Evolutionary conservation across 30 jellyfish, hydroid and myxozoan genomes (phyloP).

Genomic region (Aurelia sp.): DNA sequence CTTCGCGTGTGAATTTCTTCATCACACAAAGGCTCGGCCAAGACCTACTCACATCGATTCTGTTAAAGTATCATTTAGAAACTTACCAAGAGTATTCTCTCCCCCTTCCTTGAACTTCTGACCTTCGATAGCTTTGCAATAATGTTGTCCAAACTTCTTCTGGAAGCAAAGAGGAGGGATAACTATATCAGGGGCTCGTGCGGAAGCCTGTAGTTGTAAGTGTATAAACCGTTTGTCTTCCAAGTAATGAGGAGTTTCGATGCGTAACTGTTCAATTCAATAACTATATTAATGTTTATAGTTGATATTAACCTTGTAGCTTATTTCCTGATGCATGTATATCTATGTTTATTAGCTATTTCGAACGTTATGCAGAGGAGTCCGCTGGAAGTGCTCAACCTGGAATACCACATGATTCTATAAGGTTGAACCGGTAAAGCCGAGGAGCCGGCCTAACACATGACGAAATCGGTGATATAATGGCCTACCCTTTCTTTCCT

Average conservation of each 20-base stretch:
- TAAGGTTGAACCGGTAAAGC: constrained; percentile 28
- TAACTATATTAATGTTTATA: neutral
- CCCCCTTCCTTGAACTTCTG: constrained; percentile 59
- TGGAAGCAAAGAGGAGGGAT: constrained; percentile 1
- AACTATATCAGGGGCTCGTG: constrained; percentile 4
- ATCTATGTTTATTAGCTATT: too few species aligned
- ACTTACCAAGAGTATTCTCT: constrained; percentile 86
- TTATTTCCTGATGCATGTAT: too few species aligned
- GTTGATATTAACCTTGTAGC: too few species aligned
- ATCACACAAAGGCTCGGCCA: constrained; percentile 33
- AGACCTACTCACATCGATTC: neutral
- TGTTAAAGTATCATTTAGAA: neutral
- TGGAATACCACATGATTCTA: constrained; percentile 15
- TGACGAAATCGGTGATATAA: neutral
- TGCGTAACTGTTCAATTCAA: constrained; percentile 23
- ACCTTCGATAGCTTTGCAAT: constrained; percentile 85
- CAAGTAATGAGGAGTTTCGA: constrained; percentile 39
- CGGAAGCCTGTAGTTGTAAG: constrained; percentile 30
- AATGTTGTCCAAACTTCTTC: constrained; percentile 83
- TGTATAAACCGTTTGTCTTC: constrained; percentile 50
- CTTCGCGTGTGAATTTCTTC: neutral
- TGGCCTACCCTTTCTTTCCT: constrained; percentile 83
- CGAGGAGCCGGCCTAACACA: constrained; percentile 39
- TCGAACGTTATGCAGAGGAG: too few species aligned
- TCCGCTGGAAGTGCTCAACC: neutral